Evolutionary conservation across 53 echinoderm and acorn worm genomes (phyloP).

Genomic region (Hippasteria phrygiana): DNA sequence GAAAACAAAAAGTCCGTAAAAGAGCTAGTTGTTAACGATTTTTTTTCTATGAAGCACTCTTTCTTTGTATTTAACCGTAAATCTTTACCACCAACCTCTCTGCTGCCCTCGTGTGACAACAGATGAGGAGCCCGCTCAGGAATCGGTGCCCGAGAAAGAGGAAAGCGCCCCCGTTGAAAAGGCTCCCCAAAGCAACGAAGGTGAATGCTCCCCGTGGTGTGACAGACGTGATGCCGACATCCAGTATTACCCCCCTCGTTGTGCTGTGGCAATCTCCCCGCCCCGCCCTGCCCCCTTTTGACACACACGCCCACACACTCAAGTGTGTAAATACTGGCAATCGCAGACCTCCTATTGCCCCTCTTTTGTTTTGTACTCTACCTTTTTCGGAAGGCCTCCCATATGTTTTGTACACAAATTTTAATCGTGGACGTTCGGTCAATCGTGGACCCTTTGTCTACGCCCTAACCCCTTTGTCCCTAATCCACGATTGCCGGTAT

Average conservation of each 20-base stretch:
- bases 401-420: too few relatives aligned
- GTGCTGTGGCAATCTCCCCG: constrained; percentile 35
- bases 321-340: too few relatives aligned
- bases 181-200: constrained; percentile 13
- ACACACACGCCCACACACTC: background rate
- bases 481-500: too few relatives aligned
- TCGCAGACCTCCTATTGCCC: too few relatives aligned
- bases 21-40: background rate
- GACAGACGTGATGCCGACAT: constrained; percentile 21
- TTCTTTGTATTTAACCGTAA: background rate
- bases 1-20: too few relatives aligned
- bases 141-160: constrained; percentile 18
- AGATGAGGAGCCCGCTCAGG: constrained; percentile 46
- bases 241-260: background rate
- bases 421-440: too few relatives aligned
- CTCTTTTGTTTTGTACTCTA: too few relatives aligned
- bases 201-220: constrained; percentile 51
- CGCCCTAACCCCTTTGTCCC: too few relatives aligned
- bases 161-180: constrained; percentile 53
- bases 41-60: background rate
- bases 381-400: too few relatives aligned
- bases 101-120: constrained; percentile 49
- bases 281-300: background rate
- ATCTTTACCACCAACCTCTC: constrained; percentile 47
- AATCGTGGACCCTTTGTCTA: too few relatives aligned